Conservation (phyloP, 2,888 invertebrate species). For the Lasioglossum malachurum region DNA sequence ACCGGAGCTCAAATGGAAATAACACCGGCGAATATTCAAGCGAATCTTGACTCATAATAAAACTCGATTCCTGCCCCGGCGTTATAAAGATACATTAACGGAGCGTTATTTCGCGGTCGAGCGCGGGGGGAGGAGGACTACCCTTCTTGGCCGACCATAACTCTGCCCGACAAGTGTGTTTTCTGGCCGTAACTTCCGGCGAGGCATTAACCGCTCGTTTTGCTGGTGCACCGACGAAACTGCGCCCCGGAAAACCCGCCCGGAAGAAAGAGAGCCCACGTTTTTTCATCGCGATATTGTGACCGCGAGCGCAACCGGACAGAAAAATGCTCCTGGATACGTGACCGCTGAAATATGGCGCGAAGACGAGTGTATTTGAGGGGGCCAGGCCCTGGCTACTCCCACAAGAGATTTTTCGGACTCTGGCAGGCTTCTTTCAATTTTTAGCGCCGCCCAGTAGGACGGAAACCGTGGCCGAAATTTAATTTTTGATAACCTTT, state of each 20-base stretch:
- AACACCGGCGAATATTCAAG: conserved; percentile 59
- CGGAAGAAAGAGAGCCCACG: conserved; percentile 15
- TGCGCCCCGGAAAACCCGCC: background rate
- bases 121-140: conserved; percentile 11
- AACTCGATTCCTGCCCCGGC: conserved; percentile 65
- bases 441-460: background rate
- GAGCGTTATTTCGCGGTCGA: conserved; percentile 60
- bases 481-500: background rate
- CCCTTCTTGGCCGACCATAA: conserved; percentile 57
- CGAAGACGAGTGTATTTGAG: background rate
- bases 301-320: conserved; percentile 11
- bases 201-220: conserved; percentile 69
- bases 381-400: background rate
- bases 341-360: conserved; percentile 12
- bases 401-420: background rate
- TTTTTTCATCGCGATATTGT: conserved; percentile 38
- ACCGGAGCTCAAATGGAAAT: conserved; percentile 54
- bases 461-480: background rate
- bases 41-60: conserved; percentile 69
- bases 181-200: conserved; percentile 66
- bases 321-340: conserved; percentile 15
- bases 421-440: background rate
- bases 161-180: conserved; percentile 68
- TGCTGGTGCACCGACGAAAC: conserved; percentile 40
- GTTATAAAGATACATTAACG: conserved; percentile 72